Base-by-base conservation (phyloP, 2,113 vertebrate species). In the Leptobrachium leishanense region DNA sequence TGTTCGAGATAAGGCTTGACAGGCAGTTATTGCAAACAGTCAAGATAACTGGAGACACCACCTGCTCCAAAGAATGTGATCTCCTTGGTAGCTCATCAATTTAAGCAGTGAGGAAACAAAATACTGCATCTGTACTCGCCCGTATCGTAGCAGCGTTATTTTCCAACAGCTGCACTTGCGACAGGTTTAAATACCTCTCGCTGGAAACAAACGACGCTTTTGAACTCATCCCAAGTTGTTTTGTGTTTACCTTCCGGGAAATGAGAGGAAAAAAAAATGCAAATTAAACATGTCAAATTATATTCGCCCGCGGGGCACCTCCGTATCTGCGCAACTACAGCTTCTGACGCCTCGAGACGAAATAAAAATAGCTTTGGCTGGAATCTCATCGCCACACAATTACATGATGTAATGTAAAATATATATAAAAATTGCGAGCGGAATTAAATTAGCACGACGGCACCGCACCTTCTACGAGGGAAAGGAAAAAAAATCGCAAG, bases 51-150 rank as follows among this genome's bases (percentile, higher is more conserved):
- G 77, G 20, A n/a, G 72, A n/a, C 55, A 68, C 75, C 85, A 89
- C 86, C 85, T 90, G 85, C 83, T 85, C 81, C 59, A 84, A 59
- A 84, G 81, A 82, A 80, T 84, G 72, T 82, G 79, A 83, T 77
- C 54, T 46, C 55, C 66, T 72, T 77, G 68, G 84, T 50, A 84
- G 85, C 69, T 86, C 46, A 46, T 85, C 68, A 82, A 83, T 87
- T 82, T 87, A 72, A 78, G 80, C 78, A 79, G 20, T 63, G 76
- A 68, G 82, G 75, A 87, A 57, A 68, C 42, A 68, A 31, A 67
- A 42, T n/a, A 8, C 40, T 6, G 65, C 67, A 70, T 15, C 64
- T 55, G 13, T 84, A 81, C 80, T 84, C 75, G 2, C 11, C 76
- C 68, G 76, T 69, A 77, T 46, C 76, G 80, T 81, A 86, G 78